A percentile compares a stretch with the other conserved stretches of the same genome.
phyloP scores from a whole-genome alignment of 2,888 invertebrate species.

The Perithous albicinctus region DNA sequence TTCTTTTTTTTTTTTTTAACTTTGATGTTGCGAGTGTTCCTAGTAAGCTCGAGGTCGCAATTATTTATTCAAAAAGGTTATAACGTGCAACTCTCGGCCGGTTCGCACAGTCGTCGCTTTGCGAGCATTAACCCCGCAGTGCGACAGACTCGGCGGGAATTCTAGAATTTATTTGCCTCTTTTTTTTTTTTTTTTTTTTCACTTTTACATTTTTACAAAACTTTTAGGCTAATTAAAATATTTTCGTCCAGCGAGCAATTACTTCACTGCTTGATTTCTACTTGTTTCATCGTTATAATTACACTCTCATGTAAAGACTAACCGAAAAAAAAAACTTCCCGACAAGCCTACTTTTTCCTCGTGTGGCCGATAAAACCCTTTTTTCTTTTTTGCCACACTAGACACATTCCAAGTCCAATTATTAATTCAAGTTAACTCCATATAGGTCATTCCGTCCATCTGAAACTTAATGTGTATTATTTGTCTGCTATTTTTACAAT shows the following conservation, averaged over 20 bases:
- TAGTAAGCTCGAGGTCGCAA: slow-evolving; percentile 26
- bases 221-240: slow-evolving; percentile 51
- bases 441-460: not conserved
- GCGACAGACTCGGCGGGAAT: not conserved
- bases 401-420: not conserved
- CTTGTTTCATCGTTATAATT: slow-evolving; percentile 21
- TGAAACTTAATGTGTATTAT: not conserved
- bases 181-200: slow-evolving; percentile 16
- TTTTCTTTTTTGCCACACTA: not conserved
- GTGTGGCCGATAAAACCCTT: not conserved
- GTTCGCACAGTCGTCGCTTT: slow-evolving; percentile 28
- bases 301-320: not conserved
- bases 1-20: not conserved
- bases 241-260: slow-evolving; percentile 56
- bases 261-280: slow-evolving; percentile 29
- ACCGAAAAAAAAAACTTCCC: slow-evolving; percentile 7
- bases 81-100: not conserved
- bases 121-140: not conserved
- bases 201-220: slow-evolving; percentile 35
- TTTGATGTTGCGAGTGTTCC: not conserved
- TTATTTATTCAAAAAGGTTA: slow-evolving; percentile 50
- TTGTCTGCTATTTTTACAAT: not conserved
- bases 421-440: not conserved
- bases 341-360: not conserved
- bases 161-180: slow-evolving; percentile 17